Base-by-base conservation (phyloP, 2,888 invertebrate genomes). In the Drosophila hamatofila region DNA sequence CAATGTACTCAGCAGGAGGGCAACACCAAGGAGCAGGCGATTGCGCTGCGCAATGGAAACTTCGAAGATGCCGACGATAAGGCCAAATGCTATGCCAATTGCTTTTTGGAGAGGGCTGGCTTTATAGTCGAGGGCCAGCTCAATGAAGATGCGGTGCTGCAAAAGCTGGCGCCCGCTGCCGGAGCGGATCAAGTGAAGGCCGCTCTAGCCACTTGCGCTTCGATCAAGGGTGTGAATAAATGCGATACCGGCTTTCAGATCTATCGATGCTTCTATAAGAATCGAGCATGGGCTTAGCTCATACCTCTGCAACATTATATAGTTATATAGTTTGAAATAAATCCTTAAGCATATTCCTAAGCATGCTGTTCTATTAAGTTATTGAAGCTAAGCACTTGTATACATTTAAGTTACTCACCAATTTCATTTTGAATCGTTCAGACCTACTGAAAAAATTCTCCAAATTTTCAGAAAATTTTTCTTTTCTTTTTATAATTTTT, bases 81-180 rank as follows among this genome's bases (percentile, higher is more conserved):
- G 25, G 33, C 78, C 2, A 90, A 91, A 51, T 92, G 92, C 59
- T 90, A 90, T 58, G 65, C 83, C 21, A 89, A 90, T 9, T 92
- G 92, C 30, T 82, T 90, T 67, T 55, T 92, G 46, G 91, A 91
- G 62, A 83, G 82, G 35, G 35, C 59, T 6, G 91, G 89, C 23
- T 67, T 88, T 18, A 6, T 88, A 5, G 80, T 76, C 48, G 74
- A 90, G 54, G 90, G 89, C 0, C 77, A 79, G 39, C 16, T 92
- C 0, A 75, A 86, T 21, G 73, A 65, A 0, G 83, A 72, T 9
- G 63, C 54, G 3, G 49, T 83, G 6, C 7, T 71, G 4, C 51
- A 62, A 2, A 75, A 81, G 46, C 59, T 91, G 41, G 61, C 63
- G 0, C 30, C 74, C 0, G 4, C 65, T 6, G 30, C 67, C 5